Base-by-base conservation (phyloP, 2,113 vertebrate genomes). In the Ceuthmochares aereus region DNA sequence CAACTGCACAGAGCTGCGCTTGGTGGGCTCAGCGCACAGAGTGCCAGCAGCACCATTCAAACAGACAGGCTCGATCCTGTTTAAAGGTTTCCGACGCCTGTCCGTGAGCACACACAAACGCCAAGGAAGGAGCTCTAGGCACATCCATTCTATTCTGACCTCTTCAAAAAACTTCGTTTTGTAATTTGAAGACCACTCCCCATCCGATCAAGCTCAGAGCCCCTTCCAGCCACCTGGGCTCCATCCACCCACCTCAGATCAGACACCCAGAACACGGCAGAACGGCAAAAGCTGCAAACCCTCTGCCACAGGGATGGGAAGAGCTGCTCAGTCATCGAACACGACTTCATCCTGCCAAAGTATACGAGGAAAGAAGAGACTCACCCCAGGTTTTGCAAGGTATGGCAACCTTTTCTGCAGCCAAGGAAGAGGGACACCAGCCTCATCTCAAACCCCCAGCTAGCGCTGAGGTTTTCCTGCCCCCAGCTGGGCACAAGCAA, bases 1-100 rank as follows among this genome's bases (percentile, higher is more conserved):
- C 29, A 19, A 6, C 25, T 2, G 3, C 6, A 4, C 0, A 0
- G 3, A 37, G 40, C 8, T 0, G 0, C 36, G 17, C 18, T 11
- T 6, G 2, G 58, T 0, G 0, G 56, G 55, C 45, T 47, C 17
- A 19, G 45, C 19, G 19, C 45, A 47, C 16, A 47, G 17, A 19
- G 45, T 9, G 45, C 45, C 45, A 47, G 45, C 18, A 19, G 45
- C 45, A 47, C 45, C 45, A 47, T 19, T 17, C 45, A 47, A 20
- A 47, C 19, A 8, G 45, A 47, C 19, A 8, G 45, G 45, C 45
- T 47, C 18, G 18, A 47, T 47, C 45, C 45, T 20, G 45, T 47
- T 4, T 7, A 67, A 29, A 63, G 52, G 3, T 10, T 25, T 52
- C 54, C 52, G 34, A 11, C 1, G 32, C 23, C n/a, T 5, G 30